Percentiles rank a stretch among this genome's conserved stretches.
Evolutionary conservation across 2,113 vertebrate genomes (phyloP).

Genomic region (Oreotrochilus melanogaster): DNA sequence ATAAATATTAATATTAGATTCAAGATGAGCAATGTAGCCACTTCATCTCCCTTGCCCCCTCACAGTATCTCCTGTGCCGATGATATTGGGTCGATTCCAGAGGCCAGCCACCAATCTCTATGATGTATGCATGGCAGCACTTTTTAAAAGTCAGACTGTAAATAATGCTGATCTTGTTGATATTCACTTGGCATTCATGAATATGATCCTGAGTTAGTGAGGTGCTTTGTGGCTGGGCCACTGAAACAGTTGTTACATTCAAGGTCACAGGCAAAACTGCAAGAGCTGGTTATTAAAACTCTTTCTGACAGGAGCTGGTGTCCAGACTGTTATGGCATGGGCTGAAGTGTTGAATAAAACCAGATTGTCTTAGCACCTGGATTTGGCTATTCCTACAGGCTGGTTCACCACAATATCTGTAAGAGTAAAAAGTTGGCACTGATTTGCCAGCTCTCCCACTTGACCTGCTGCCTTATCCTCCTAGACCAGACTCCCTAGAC

Average conservation of each 20-base stretch:
- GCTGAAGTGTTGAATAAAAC: background rate
- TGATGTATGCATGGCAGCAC: conserved; percentile 39
- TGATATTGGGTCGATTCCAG: background rate
- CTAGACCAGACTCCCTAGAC: background rate
- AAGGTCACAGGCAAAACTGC: background rate
- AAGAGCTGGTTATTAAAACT: background rate
- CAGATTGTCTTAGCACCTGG: background rate
- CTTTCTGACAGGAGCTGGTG: background rate
- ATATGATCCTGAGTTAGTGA: background rate
- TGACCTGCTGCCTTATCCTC: background rate
- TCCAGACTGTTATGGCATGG: background rate
- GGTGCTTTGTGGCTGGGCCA: background rate
- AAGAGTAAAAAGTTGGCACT: background rate
- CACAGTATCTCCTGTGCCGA: background rate
- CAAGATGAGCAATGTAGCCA: conserved; percentile 46
- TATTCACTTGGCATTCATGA: conserved; percentile 57
- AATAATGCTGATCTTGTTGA: conserved; percentile 67
- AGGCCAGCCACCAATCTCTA: conserved; percentile 30
- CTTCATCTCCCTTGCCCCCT: conserved; percentile 52
- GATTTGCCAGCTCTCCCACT: background rate
- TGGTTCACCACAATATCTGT: fast-evolving
- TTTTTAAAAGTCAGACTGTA: conserved; percentile 53
- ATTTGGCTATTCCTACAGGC: background rate
- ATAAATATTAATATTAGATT: conserved; percentile 68
- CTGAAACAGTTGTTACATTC: background rate